Base-by-base conservation (phyloP, 2,888 invertebrate species). In the Protodeltote pygarga region DNA sequence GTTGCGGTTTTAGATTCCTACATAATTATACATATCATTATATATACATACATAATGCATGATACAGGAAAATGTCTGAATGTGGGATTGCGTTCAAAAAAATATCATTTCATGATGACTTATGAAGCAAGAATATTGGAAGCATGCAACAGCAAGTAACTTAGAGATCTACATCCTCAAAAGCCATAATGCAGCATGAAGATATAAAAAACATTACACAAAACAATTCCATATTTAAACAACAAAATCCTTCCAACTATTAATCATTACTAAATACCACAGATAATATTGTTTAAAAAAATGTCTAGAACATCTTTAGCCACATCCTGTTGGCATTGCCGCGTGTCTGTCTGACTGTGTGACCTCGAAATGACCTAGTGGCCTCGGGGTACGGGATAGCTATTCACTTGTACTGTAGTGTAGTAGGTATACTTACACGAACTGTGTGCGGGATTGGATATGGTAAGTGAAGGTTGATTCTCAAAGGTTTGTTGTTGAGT, bases 301-400 rank as follows among this genome's bases (percentile, higher is more conserved):
- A 16, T 13, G n/a, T 5, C 20, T 15, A n/a, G 19, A 11, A 13
- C 27, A 37, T 37, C 19, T 37, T 34, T 47, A 55, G 50, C 53
- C 57, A 61, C 67, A 75, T 74, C 75, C 76, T 75, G 69, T 66
- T 69, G 51, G 65, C 66, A 63, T 64, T 59, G 37, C 40, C 19
- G 40, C 34, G 29, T 65, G 65, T 69, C 50, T 72, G 69, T 66
- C 48, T 76, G 77, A 70, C 65, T 74, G 71, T 66, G 47, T 80
- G 85, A 85, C 85, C 85, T 85, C 61, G 75, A 76, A 72, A 79
- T 74, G 84, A 86, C 85, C 83, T 66, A 83, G 71, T 73, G 79
- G 81, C 77, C 53, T 73, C 77, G 66, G 77, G 76, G 66, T 75
- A 77, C 77, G 78, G 73, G 73, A 81, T 74, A 74, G 71, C 73